Conservation (phyloP, 2,888 invertebrate genomes). For the Diarsia brunnea region DNA sequence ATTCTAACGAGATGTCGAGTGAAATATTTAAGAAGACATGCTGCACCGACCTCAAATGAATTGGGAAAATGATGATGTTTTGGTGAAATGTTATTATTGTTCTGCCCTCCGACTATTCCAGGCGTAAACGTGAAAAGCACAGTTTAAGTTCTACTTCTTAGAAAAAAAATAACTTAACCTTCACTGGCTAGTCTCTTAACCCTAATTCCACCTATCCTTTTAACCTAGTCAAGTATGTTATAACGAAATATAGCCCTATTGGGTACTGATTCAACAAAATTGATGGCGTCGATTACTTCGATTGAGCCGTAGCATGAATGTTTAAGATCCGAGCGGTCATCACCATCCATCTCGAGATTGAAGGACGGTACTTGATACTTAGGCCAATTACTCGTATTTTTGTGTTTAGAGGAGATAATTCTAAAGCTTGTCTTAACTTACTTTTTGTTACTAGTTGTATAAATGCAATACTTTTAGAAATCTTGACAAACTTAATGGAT, state of each 20-base stretch:
- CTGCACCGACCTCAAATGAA: too few species aligned
- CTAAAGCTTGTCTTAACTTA: not conserved
- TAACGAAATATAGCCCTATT: slow-evolving; percentile 48
- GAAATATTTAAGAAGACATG: too few species aligned
- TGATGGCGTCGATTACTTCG: slow-evolving; percentile 66
- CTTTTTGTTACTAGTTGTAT: not conserved
- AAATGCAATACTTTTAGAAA: too few species aligned
- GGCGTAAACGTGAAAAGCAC: not conserved
- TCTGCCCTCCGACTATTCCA: not conserved
- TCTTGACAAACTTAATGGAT: too few species aligned
- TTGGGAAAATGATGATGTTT: too few species aligned
- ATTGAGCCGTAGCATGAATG: slow-evolving; percentile 66
- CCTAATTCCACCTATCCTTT: slow-evolving; percentile 16
- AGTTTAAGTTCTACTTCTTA: too few species aligned
- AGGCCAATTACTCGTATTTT: slow-evolving; percentile 35
- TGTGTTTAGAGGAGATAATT: slow-evolving; percentile 1
- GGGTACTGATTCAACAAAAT: slow-evolving; percentile 64
- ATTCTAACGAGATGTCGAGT: too few species aligned
- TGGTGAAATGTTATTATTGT: not conserved
- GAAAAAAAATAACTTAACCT: not conserved
- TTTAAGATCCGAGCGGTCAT: slow-evolving; percentile 61
- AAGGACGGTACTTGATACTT: slow-evolving; percentile 46
- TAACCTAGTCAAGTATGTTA: slow-evolving; percentile 40
- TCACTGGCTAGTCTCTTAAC: slow-evolving; percentile 6
- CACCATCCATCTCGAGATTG: slow-evolving; percentile 65